Evolutionary conservation across 2,797 vertebrate genomes (phyloP), one percentile per base, ranked within the genome.

Genomic region (Paedocypris micromegethes): DNA sequence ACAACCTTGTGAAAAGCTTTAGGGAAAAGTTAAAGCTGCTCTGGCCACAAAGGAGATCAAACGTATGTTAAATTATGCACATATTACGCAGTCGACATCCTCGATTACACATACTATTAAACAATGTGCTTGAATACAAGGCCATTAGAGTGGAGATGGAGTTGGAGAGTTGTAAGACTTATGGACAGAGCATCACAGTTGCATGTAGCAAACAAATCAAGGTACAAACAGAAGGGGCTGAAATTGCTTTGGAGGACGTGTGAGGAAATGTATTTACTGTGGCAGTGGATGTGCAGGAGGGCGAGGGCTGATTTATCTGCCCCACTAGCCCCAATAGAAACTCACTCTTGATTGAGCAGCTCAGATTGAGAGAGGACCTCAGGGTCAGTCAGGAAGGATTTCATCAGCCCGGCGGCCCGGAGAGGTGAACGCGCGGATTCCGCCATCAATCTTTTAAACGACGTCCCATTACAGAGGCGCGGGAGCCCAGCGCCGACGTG

Each of bases 301-400:
- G 63, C 48, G 68, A 49, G n/a, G 47, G 57, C 64, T 83, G 84
- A 88, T 87, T 88, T 84, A 88, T 83, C 78, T 75, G 78, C 80
- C 47, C 78, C 67, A 73, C 80, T 78, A 70, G 77, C 70, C 70
- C 76, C 79, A 82, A 83, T 83, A 80, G 81, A 89, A 87, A 87
- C 83, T 83, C 72, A 76, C 75, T 82, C 77, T 82, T 86, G 88
- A 90, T 87, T 88, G 85, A 89, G 86, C 86, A 80, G 74, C 82
- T 86, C 82, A 86, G 84, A 87, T 88, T 84, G 83, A 85, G 84
- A 79, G 77, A 75, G 83, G 86, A 89, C 87, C 86, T 77, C 7
- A 42, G 58, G 84, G 86, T 86, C 87, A 84, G 69, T 56, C 59
- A 70, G 61, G 69, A 79, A 79, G 75, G 83, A 84, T 88, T 87